Evolutionary conservation across 2,113 vertebrate genomes (phyloP).

Genomic region (Tachycineta bicolor): DNA sequence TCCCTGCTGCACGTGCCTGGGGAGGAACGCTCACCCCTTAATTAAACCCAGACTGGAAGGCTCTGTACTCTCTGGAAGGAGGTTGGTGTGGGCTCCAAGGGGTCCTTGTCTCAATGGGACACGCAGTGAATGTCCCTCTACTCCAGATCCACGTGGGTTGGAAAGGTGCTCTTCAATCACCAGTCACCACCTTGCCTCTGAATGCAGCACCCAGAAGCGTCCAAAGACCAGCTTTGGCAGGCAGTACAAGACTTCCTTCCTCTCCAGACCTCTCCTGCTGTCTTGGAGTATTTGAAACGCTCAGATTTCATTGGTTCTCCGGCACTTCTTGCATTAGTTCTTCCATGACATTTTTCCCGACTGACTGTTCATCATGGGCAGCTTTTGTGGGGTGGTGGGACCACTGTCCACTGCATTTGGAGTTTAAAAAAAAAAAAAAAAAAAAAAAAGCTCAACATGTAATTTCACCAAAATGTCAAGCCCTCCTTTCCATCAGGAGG

Average conservation of each 20-base stretch:
- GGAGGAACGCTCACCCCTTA: not conserved
- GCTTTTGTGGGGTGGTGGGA: not conserved
- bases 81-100: not conserved
- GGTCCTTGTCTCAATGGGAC: not conserved
- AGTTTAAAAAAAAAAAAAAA: not conserved
- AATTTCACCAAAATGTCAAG: not conserved
- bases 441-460: accelerated
- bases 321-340: not conserved
- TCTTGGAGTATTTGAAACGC: not conserved
- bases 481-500: not conserved
- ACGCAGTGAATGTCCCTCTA: not conserved
- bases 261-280: not conserved
- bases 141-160: not conserved
- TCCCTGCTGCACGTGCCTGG: not conserved
- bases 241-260: not conserved
- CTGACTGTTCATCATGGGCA: not conserved
- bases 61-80: not conserved
- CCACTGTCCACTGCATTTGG: not conserved
- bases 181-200: accelerated
- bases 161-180: not conserved
- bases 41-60: not conserved
- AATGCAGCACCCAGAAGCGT: not conserved
- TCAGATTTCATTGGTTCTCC: not conserved
- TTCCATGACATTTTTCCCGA: not conserved
- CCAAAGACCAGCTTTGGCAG: not conserved